A percentile compares a stretch with the other conserved stretches of the same genome.
Conservation (phyloP, 1,140 invertebrate species). For the Hylaeus anthracinus region DNA sequence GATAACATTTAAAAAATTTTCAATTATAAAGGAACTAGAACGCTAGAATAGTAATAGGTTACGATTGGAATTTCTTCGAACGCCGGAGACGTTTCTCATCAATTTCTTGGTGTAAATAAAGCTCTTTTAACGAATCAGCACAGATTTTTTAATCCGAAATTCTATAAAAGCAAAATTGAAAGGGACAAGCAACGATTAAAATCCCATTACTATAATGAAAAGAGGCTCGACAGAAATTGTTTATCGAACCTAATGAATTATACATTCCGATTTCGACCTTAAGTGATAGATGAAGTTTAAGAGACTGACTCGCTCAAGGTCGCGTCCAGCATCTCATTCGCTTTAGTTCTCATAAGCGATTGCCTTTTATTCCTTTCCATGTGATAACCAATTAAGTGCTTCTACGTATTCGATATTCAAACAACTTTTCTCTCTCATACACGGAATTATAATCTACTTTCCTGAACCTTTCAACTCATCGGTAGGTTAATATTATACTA, state of each 20-base stretch:
- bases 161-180: not conserved
- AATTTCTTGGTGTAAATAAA: not conserved
- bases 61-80: not conserved
- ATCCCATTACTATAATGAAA: constrained; percentile 17
- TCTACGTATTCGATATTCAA: not conserved
- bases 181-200: constrained; percentile 16
- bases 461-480: too few relatives aligned
- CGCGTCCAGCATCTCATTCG: constrained; percentile 2
- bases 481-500: too few relatives aligned
- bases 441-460: too few relatives aligned
- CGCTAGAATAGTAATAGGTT: not conserved
- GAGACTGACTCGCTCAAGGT: constrained; percentile 23
- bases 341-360: not conserved
- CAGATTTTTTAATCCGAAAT: not conserved
- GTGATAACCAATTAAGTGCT: not conserved
- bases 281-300: constrained; percentile 32
- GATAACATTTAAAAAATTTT: too few relatives aligned
- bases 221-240: constrained; percentile 15
- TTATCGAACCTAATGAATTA: constrained; percentile 30
- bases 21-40: not conserved
- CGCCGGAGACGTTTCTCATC: not conserved
- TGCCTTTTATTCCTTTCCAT: not conserved
- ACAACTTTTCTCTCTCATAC: too few relatives aligned
- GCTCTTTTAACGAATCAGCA: not conserved
- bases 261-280: constrained; percentile 18